phyloP scores from a whole-genome alignment of 2,113 vertebrate genomes.

The Physeter macrocephalus region DNA sequence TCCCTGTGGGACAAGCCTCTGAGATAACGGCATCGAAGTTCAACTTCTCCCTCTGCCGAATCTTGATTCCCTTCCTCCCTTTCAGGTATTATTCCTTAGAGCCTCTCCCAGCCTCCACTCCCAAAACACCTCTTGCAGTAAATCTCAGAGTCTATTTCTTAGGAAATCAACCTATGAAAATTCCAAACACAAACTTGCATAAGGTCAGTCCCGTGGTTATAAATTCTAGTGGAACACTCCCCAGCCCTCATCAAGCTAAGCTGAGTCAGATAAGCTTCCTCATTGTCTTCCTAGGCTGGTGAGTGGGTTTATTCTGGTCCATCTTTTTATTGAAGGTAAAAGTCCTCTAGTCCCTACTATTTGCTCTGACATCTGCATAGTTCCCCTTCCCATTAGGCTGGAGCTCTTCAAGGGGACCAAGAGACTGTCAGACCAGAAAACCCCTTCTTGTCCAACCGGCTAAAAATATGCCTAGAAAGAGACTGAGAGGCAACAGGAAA shows the following conservation, averaged over 20 bases:
- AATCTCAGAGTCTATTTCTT: not conserved
- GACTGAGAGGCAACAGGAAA: not conserved
- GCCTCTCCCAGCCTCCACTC: not conserved
- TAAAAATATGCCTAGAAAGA: not conserved
- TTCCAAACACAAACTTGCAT: not conserved
- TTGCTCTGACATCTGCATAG: too few relatives aligned
- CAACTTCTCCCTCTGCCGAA: not conserved
- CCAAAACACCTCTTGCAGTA: not conserved
- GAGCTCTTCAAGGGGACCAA: not conserved
- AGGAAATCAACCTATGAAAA: not conserved
- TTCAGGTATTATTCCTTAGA: not conserved
- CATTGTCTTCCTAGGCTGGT: not conserved
- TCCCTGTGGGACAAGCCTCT: not conserved
- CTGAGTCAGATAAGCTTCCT: not conserved
- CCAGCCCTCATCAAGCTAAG: not conserved
- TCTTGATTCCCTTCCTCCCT: not conserved
- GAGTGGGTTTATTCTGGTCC: not conserved
- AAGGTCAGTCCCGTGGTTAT: not conserved
- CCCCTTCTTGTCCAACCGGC: not conserved
- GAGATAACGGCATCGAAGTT: not conserved
- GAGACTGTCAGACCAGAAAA: not conserved
- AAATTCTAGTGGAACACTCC: not conserved
- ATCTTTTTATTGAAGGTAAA: not conserved
- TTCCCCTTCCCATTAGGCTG: not conserved
- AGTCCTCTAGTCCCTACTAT: not conserved